Evolutionary conservation across 2,888 invertebrate species (phyloP).

Genomic region (Blera fallax): DNA sequence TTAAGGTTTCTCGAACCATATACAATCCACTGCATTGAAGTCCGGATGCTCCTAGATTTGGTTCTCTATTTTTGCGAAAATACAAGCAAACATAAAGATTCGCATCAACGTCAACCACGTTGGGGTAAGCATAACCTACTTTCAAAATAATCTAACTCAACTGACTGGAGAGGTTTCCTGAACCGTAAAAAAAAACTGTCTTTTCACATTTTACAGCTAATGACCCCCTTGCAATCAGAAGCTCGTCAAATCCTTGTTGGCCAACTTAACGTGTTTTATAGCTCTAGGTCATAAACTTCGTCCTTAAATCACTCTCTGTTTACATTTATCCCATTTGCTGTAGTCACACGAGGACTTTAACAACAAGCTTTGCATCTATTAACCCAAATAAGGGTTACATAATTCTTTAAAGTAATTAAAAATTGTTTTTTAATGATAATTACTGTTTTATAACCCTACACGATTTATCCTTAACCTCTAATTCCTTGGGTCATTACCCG

Average conservation of each 20-base stretch:
- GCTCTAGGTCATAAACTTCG: neutral
- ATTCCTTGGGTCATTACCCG: constrained; percentile 18
- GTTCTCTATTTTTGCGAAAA: too few species aligned
- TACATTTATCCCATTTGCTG: neutral
- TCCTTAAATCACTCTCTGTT: neutral
- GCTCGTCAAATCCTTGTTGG: neutral
- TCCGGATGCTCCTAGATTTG: too few species aligned
- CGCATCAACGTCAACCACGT: too few species aligned
- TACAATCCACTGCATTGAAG: too few species aligned
- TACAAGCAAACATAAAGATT: too few species aligned
- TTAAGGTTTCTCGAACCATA: too few species aligned
- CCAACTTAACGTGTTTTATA: neutral
- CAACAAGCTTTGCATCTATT: neutral
- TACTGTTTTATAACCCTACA: constrained; percentile 18
- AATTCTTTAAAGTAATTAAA: constrained; percentile 43
- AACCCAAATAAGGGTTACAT: neutral
- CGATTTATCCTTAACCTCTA: constrained; percentile 17
- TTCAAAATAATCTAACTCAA: too few species aligned
- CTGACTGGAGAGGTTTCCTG: too few species aligned
- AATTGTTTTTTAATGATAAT: constrained; percentile 53
- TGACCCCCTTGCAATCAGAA: neutral
- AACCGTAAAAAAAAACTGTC: too few species aligned
- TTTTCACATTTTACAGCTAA: neutral
- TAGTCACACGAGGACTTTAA: neutral
- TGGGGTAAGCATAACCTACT: too few species aligned